Evolutionary conservation across 2,797 vertebrate species (phyloP), one percentile per base, ranked within the genome.

Genomic region (Pangasius djambal): DNA sequence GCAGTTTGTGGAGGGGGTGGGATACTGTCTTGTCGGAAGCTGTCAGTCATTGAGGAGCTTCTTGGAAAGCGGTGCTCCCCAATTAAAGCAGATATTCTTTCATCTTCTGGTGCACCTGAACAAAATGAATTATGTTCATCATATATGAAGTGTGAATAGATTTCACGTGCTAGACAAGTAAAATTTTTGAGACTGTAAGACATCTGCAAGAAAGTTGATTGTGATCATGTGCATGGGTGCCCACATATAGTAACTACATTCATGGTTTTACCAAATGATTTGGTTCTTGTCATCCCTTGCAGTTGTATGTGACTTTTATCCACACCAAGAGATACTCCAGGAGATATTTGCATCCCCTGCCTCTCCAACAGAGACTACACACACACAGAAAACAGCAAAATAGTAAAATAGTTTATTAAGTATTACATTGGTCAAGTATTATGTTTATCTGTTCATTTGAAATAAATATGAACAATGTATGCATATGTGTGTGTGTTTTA

Each of bases 1-100:
- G 98, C 98, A 0, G 96, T 97, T 83, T 98, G 98, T 31, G 98
- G 98, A 0, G 98, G 98, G 0, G 98, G 98, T 1, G 98, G 98
- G 88, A 99, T 99, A 89, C 96, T 96, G 0, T 96, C 96, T 93
- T 97, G 97, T 77, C 96, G 95, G 90, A 97, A 97, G 15, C 98
- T 96, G 93, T 99, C 98, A 7, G 98, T 98, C 97, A 99, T 97
- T 0, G 98, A 99, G 0, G 98, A 97, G 93, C 98, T 99, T 91
- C 98, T 96, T 1, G 98, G 97, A 92, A 99, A 99, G 44, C 98
- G 97, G 89, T 97, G 98, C 74, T 99, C 98, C 52, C 98, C 96
- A 92, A 99, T 94, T 90, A 98, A 96, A n/a, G 98, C 97, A 0
- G 97, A 91, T 90, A 99, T 96, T 86, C 98, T 96, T 92, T 99